Conservation (phyloP, 2,888 invertebrate genomes). For the Aricia artaxerxes region DNA sequence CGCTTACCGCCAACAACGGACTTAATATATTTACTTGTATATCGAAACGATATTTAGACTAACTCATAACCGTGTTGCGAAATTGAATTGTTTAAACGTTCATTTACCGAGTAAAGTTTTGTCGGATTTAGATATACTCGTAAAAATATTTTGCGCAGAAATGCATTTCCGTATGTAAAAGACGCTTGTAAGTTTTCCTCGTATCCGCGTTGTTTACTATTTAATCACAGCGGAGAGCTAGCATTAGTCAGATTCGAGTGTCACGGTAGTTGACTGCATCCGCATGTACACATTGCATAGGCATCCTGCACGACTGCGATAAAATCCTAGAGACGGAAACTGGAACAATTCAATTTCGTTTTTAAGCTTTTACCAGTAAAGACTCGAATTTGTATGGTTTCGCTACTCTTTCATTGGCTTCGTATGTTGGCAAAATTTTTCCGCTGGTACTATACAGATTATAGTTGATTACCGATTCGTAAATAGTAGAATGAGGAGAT, state of each 20-base stretch:
- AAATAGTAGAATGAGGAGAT: background rate
- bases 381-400: conserved; percentile 62
- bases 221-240: conserved; percentile 38
- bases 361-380: conserved; percentile 70
- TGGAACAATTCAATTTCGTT: conserved; percentile 80
- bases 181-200: conserved; percentile 38
- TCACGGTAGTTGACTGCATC: conserved; percentile 74
- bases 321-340: conserved; percentile 70
- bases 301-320: conserved; percentile 66
- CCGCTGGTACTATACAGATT: conserved; percentile 53
- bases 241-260: conserved; percentile 42
- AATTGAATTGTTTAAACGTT: conserved; percentile 53
- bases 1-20: conserved; percentile 24
- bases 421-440: conserved; percentile 63
- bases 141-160: conserved; percentile 42
- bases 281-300: conserved; percentile 48
- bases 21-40: conserved; percentile 44
- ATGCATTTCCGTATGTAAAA: conserved; percentile 38
- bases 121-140: conserved; percentile 44
- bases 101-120: background rate
- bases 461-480: conserved; percentile 48
- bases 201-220: conserved; percentile 39
- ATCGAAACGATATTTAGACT: conserved; percentile 38
- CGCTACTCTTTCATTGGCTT: conserved; percentile 69
- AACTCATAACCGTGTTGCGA: conserved; percentile 46